These are phyloP conservation scores for Heliconius charithonia DNA, from an alignment of 2,888 invertebrate genomes.

Conservation along the genomic window DNA sequence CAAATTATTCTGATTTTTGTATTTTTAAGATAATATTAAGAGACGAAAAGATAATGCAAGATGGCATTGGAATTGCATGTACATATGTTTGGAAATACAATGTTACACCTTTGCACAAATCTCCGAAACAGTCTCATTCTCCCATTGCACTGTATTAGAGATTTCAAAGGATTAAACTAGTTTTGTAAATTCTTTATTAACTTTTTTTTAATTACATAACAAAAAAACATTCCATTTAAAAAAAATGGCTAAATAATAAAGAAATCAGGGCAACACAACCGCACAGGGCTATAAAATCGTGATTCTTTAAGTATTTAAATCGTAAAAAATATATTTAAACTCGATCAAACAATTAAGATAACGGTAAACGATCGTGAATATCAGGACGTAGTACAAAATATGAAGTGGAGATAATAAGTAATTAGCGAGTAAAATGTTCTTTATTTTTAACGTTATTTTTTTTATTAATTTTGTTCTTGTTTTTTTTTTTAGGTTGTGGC, in stretches of 20 bases:
- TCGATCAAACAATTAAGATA: constrained; percentile 27
- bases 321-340: constrained; percentile 20
- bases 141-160: no score
- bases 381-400: constrained; percentile 17
- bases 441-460: not conserved
- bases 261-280: not conserved
- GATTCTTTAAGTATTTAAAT: constrained; percentile 19
- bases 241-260: not conserved
- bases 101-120: no score
- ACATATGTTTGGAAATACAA: no score
- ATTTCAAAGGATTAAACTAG: no score
- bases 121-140: no score
- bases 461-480: not conserved
- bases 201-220: no score
- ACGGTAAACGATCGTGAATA: constrained; percentile 18
- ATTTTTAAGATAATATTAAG: no score
- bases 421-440: not conserved
- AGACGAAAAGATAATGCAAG: no score
- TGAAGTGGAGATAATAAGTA: not conserved
- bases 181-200: no score
- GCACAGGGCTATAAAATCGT: not conserved
- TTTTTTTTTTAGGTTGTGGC: no score
- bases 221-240: not conserved
- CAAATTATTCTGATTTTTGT: no score
- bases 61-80: no score